These are phyloP conservation scores for Oscheius sp. DNA, from an alignment of 2,888 invertebrate species.

Conservation along the genomic window DNA sequence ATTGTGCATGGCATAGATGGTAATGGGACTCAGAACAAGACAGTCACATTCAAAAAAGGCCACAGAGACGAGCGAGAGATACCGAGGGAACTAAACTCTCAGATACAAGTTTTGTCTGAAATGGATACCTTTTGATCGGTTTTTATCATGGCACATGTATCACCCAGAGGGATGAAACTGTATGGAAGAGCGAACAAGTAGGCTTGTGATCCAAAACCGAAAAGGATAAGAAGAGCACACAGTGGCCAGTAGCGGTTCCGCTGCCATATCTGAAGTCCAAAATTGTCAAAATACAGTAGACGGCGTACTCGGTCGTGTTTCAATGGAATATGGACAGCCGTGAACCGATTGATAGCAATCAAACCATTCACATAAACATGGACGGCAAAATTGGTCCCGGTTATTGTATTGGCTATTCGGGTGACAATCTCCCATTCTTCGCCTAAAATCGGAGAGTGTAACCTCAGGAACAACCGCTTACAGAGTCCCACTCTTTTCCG, in stretches of 20 bases:
- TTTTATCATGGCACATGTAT: too few relatives aligned
- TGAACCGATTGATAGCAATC: background rate
- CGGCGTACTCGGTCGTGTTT: too few relatives aligned
- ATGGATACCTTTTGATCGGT: too few relatives aligned
- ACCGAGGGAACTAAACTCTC: conserved; percentile 44
- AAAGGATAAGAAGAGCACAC: too few relatives aligned
- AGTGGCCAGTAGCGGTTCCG: too few relatives aligned
- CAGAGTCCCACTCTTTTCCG: background rate
- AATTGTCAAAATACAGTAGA: too few relatives aligned
- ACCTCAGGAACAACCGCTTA: too few relatives aligned
- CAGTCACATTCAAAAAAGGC: background rate
- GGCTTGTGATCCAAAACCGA: too few relatives aligned
- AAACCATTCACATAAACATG: background rate
- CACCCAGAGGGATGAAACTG: background rate
- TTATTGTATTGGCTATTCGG: background rate
- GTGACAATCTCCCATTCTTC: background rate
- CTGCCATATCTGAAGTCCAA: too few relatives aligned
- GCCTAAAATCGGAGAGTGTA: too few relatives aligned
- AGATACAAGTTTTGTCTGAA: too few relatives aligned
- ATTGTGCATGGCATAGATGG: conserved; percentile 2
- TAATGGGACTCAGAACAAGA: background rate
- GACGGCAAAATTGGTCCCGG: background rate
- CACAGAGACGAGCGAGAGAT: background rate
- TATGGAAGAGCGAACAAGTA: background rate
- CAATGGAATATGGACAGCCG: too few relatives aligned